These are phyloP conservation scores for Zeugodacus cucurbitae DNA, from an alignment of 1,140 invertebrate species.

Conservation along the genomic window DNA sequence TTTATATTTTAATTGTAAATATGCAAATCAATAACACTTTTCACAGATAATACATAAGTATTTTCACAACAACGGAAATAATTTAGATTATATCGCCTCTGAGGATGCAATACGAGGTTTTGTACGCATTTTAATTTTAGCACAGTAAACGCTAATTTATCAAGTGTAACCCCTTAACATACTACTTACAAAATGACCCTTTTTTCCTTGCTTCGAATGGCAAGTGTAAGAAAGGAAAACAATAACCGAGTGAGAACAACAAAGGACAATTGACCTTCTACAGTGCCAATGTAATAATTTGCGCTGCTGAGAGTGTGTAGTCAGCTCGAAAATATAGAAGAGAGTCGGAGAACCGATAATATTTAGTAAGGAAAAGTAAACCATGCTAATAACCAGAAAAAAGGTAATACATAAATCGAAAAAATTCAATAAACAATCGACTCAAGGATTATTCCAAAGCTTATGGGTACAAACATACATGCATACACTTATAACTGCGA, in stretches of 20 bases:
- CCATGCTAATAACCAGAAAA: neutral
- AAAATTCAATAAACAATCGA: constrained; percentile 10
- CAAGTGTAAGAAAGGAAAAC: neutral
- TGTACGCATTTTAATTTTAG: neutral
- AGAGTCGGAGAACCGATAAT: no score
- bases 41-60: no score
- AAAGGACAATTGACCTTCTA: constrained; percentile 32
- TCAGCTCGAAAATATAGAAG: neutral
- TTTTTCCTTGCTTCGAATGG: neutral
- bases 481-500: neutral
- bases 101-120: no score
- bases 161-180: neutral
- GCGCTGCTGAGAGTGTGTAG: neutral
- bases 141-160: neutral
- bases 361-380: neutral
- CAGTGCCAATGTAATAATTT: neutral
- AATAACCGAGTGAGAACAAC: neutral
- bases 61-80: no score
- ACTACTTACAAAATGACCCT: neutral
- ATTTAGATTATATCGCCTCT: no score
- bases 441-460: neutral
- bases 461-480: neutral
- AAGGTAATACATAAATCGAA: neutral
- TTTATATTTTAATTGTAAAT: no score
- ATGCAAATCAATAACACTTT: no score